These are phyloP conservation scores for Oligia latruncula DNA, from an alignment of 2,888 invertebrate species.

Conservation along the genomic window DNA sequence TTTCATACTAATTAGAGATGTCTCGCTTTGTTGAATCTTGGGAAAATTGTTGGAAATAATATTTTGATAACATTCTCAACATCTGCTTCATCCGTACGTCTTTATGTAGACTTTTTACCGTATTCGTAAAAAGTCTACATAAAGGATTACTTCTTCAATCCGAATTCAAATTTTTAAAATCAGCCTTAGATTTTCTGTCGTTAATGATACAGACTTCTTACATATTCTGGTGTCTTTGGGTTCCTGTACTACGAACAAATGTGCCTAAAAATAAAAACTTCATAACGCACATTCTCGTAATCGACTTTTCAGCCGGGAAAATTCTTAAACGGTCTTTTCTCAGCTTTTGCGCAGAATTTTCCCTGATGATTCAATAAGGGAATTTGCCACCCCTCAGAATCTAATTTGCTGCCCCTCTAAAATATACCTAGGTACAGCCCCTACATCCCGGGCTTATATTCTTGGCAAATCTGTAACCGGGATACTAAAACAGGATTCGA, in stretches of 20 bases:
- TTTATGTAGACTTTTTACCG: neutral
- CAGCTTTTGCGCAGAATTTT: constrained; percentile 44
- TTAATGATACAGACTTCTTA: neutral
- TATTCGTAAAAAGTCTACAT: neutral
- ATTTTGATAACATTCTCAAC: constrained; percentile 5
- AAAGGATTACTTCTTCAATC: neutral
- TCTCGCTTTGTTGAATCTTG: constrained; percentile 12
- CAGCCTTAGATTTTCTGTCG: neutral
- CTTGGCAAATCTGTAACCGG: constrained; percentile 26
- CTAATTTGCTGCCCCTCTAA: constrained; percentile 48
- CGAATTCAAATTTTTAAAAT: neutral
- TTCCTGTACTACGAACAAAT: neutral
- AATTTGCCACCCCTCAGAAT: constrained; percentile 54
- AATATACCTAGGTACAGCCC: constrained; percentile 33
- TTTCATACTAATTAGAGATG: neutral
- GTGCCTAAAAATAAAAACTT: neutral
- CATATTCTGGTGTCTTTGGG: neutral
- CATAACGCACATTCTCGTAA: constrained; percentile 29
- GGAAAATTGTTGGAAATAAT: constrained; percentile 3
- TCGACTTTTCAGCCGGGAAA: constrained; percentile 27
- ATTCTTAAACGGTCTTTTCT: constrained; percentile 34
- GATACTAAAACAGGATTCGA: constrained; percentile 26
- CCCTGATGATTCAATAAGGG: constrained; percentile 49
- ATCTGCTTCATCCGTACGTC: neutral
- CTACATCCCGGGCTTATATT: constrained; percentile 16